Conservation (phyloP, 2,797 vertebrate species). For the Pangasius mekongensis region DNA sequence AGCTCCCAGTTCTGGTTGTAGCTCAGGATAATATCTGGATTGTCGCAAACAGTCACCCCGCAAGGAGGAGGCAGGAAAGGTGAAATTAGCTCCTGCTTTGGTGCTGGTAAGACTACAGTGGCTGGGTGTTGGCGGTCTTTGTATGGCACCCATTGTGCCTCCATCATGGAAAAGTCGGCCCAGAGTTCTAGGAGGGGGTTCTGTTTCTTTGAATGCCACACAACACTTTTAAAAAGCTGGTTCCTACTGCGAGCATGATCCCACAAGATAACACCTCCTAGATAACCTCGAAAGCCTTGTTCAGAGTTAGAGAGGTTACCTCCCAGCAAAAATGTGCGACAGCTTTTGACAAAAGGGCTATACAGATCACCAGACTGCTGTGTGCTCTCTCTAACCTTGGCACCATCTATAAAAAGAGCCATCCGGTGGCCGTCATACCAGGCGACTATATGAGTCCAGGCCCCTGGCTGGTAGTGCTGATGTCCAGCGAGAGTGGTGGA, state of each 20-base stretch:
- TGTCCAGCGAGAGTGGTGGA: conserved; percentile 81
- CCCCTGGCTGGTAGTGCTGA: conserved; percentile 77
- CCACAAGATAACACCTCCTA: conserved; percentile 85
- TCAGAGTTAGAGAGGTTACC: conserved; percentile 81
- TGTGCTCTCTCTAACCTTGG: conserved; percentile 80
- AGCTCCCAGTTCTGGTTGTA: conserved; percentile 88
- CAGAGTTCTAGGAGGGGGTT: conserved; percentile 70
- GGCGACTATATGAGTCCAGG: conserved; percentile 88
- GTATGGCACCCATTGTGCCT: conserved; percentile 80
- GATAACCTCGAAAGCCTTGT: conserved; percentile 83
- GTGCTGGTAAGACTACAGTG: conserved; percentile 72
- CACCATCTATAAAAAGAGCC: conserved; percentile 87
- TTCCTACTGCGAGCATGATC: conserved; percentile 72
- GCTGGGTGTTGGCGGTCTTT: conserved; percentile 78
- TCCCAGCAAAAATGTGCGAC: conserved; percentile 87
- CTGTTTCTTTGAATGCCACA: conserved; percentile 41
- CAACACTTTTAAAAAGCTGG: conserved; percentile 72
- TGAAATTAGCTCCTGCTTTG: conserved; percentile 73
- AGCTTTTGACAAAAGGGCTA: conserved; percentile 89
- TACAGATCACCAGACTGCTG: conserved; percentile 85
- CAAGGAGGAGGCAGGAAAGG: conserved; percentile 82
- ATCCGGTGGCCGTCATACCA: conserved; percentile 86
- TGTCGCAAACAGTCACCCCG: conserved; percentile 88
- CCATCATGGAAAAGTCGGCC: conserved; percentile 75
- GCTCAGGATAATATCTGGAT: conserved; percentile 83